Evolutionary conservation across 2,888 invertebrate species (phyloP).

Genomic region (Escarpia spicata): DNA sequence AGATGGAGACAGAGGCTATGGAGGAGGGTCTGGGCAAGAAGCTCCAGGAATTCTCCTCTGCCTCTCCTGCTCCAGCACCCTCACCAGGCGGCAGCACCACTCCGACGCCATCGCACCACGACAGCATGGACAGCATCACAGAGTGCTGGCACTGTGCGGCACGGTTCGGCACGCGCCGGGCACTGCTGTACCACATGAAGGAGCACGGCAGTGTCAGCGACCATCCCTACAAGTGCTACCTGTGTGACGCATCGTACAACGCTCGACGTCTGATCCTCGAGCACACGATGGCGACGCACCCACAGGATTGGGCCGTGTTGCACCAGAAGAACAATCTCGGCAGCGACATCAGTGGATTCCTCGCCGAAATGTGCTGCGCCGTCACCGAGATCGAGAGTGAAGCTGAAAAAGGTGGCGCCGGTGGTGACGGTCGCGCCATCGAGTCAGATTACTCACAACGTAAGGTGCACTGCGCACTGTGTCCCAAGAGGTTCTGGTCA

Average conservation of each 20-base stretch:
- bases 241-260: slow-evolving; percentile 87
- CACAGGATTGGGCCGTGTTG: slow-evolving; percentile 82
- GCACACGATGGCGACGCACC: slow-evolving; percentile 81
- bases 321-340: slow-evolving; percentile 67
- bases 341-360: slow-evolving; percentile 50
- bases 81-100: not conserved
- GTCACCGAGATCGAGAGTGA: slow-evolving; percentile 43
- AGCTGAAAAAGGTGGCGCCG: slow-evolving; percentile 40
- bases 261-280: slow-evolving; percentile 83
- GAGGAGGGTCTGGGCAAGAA: slow-evolving; percentile 28
- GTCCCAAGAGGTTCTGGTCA: slow-evolving; percentile 93
- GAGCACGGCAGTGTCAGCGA: slow-evolving; percentile 58
- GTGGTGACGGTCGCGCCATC: slow-evolving; percentile 44
- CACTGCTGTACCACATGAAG: slow-evolving; percentile 59
- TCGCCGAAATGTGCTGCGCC: slow-evolving; percentile 55
- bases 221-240: slow-evolving; percentile 86
- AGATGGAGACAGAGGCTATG: slow-evolving; percentile 20
- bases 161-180: slow-evolving; percentile 54
- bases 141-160: slow-evolving; percentile 60
- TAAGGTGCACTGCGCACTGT: slow-evolving; percentile 78
- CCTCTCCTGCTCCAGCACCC: not conserved
- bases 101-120: slow-evolving; percentile 31
- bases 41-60: slow-evolving; percentile 27
- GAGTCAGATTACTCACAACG: slow-evolving; percentile 48
- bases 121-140: slow-evolving; percentile 61